Conservation (phyloP, 2,888 invertebrate species). For the Blomia tropicalis region DNA sequence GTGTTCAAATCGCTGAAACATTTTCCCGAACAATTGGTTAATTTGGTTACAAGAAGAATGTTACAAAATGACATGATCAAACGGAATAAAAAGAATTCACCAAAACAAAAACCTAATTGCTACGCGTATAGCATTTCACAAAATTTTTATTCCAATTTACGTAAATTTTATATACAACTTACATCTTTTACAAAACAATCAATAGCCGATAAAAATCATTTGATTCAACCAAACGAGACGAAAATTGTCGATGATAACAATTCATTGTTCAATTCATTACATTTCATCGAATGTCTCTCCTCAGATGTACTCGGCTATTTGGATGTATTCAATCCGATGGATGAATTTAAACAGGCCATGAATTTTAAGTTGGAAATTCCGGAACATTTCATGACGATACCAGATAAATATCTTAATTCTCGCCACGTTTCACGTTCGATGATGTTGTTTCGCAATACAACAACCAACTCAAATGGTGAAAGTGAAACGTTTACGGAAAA, state of each 20-base stretch:
- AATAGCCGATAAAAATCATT: too few relatives aligned
- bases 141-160: not conserved
- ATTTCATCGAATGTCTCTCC: not conserved
- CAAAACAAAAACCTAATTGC: not conserved
- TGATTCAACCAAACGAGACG: not conserved
- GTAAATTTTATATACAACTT: not conserved
- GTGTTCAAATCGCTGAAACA: not conserved
- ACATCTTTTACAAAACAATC: not conserved
- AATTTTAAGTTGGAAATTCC: not conserved
- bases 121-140: constrained; percentile 1
- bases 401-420: not conserved
- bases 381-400: not conserved
- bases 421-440: not conserved
- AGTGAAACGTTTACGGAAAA: not conserved
- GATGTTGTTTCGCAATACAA: not conserved
- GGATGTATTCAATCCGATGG: not conserved
- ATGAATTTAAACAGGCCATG: not conserved
- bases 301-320: not conserved
- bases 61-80: not conserved
- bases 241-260: not conserved
- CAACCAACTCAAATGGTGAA: not conserved
- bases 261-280: not conserved
- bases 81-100: not conserved
- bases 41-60: not conserved
- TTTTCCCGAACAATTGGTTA: not conserved